Evolutionary conservation across 2,797 vertebrate species (phyloP), one percentile per base, ranked within the genome.

Genomic region (Ambastaia sidthimunki): DNA sequence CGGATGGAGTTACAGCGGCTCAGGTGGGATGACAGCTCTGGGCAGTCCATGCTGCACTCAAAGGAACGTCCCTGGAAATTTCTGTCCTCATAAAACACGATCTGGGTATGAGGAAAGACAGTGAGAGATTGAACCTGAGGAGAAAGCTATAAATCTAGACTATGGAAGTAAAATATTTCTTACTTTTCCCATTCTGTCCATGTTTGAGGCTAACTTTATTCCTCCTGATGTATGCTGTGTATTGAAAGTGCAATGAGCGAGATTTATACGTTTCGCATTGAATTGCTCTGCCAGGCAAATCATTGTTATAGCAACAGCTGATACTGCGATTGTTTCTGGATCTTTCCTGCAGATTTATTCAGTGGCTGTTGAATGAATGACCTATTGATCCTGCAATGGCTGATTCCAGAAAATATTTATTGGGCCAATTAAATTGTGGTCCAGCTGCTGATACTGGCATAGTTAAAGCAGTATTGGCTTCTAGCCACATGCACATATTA

Each of bases 31-130:
- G 83, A 89, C 16, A 91, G 85, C 77, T 92, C 91, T 0, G 88
- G 80, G 83, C 88, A 92, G 85, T 92, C 89, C 7, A 69, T 87
- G 81, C 55, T 88, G 84, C 89, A 91, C 74, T 91, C 90, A 72
- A 86, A 92, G 44, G 19, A 86, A 21, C 80, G 86, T 31, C 90
- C 90, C 41, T 90, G 85, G 84, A 91, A 90, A 84, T 89, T 88
- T 63, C 65, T 89, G 77, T 91, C 90, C 74, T 91, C 89, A 18
- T 86, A 92, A 76, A 92, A 92, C 71, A 88, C 68, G 0, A 91
- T 91, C 90, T 92, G 85, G 50, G 15, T 31, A 37, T 25, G 23
- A 25, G n/a, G 21, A n/a, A 16, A n/a, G 23, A 66, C 50, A 48
- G 37, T 34, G 50, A 54, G 55, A 75, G 54, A 13, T 23, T 65